Percentiles rank a stretch among this genome's conserved stretches.
Conservation (phyloP, 2,113 vertebrate species). For the Ahaetulla prasina region DNA sequence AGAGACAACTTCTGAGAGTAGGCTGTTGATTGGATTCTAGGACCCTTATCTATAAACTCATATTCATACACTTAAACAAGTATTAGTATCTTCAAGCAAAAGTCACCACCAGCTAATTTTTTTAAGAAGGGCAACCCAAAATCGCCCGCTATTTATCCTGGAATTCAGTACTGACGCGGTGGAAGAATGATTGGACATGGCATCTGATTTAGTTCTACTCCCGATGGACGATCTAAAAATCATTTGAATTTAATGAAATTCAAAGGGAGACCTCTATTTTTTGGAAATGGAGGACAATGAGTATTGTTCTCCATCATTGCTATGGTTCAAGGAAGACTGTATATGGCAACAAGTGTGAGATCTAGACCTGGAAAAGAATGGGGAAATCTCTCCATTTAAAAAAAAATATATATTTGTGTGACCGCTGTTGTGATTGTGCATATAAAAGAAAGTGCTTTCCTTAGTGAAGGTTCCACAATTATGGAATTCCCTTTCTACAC, state of each 20-base stretch:
- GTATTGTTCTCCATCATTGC: neutral
- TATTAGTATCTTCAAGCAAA: neutral
- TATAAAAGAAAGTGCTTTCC: neutral
- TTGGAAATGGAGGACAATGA: neutral
- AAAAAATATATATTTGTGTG: neutral
- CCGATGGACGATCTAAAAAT: neutral
- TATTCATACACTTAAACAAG: neutral
- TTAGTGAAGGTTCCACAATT: neutral
- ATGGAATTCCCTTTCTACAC: neutral
- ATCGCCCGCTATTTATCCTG: neutral
- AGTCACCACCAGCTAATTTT: neutral
- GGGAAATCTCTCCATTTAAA: neutral
- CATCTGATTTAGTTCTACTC: neutral
- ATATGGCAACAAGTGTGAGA: neutral
- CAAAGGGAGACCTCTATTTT: neutral
- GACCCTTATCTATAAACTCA: neutral
- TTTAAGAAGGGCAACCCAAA: neutral
- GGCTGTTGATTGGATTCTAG: neutral
- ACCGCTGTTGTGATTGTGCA: neutral
- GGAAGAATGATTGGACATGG: neutral
- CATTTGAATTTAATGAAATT: neutral
- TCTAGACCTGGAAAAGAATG: neutral
- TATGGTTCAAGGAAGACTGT: neutral
- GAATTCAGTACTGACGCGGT: neutral
- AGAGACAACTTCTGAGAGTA: neutral